Conservation (phyloP, 1,140 invertebrate genomes). For the Neodiprion lecontei region DNA sequence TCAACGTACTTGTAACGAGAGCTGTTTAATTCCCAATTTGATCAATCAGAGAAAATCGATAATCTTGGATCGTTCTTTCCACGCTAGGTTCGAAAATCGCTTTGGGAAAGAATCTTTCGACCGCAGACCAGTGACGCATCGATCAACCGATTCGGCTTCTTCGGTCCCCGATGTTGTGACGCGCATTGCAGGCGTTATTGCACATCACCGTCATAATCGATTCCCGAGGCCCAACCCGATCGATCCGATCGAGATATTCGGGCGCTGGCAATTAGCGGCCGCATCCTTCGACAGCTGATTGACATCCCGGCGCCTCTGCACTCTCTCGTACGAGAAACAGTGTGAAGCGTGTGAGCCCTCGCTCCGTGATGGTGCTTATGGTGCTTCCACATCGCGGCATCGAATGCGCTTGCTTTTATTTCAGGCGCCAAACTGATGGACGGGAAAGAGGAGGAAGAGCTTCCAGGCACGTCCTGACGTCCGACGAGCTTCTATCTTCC, state of each 20-base stretch:
- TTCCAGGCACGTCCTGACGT: too few relatives aligned
- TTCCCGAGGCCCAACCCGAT: constrained; percentile 41
- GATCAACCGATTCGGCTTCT: not conserved
- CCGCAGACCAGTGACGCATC: not conserved
- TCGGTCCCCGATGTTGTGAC: constrained; percentile 17
- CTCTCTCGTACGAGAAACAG: not conserved
- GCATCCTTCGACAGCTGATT: constrained; percentile 38
- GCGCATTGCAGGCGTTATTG: constrained; percentile 28
- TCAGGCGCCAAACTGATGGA: not conserved
- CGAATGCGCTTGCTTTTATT: not conserved
- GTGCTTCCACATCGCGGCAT: not conserved
- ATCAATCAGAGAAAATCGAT: too few relatives aligned
- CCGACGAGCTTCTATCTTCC: not conserved
- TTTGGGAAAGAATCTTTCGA: too few relatives aligned
- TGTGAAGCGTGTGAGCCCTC: not conserved
- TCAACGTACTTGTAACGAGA: too few relatives aligned
- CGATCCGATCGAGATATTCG: constrained; percentile 49
- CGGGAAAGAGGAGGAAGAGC: not conserved
- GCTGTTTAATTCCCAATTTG: too few relatives aligned
- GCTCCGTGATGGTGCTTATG: not conserved
- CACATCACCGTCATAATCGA: constrained; percentile 50
- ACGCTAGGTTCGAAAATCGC: too few relatives aligned
- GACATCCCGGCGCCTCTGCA: constrained; percentile 38
- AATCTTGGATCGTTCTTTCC: too few relatives aligned
- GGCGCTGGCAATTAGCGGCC: constrained; percentile 42